A percentile compares a stretch with the other conserved stretches of the same genome.
Evolutionary conservation across 1,140 invertebrate genomes (phyloP).

Genomic region (Panonychus citri): DNA sequence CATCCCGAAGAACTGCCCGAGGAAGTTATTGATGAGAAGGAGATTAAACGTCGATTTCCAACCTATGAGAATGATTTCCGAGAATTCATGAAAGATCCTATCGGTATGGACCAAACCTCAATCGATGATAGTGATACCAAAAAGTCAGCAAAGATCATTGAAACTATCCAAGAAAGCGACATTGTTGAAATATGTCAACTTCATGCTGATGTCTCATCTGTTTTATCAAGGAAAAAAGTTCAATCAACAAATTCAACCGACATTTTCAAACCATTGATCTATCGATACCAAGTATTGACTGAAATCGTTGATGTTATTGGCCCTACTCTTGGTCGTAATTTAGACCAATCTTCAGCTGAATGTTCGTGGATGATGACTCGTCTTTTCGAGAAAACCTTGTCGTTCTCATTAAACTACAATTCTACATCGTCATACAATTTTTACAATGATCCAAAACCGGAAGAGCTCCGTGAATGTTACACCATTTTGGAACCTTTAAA

Average conservation of each 20-base stretch:
- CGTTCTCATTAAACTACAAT: no score
- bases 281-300: constrained; percentile 7
- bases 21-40: constrained; percentile 41
- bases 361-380: constrained; percentile 2
- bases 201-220: constrained; percentile 7
- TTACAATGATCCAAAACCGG: constrained; percentile 58
- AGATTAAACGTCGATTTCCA: constrained; percentile 51
- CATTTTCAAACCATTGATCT: constrained; percentile 2
- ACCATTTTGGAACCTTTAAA: constrained; percentile 39
- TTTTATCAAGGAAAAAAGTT: neutral
- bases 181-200: constrained; percentile 9
- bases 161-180: constrained; percentile 8
- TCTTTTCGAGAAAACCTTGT: neutral
- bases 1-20: constrained; percentile 31
- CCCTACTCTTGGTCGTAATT: neutral
- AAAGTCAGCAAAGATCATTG: constrained; percentile 12
- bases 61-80: constrained; percentile 30
- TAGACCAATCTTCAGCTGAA: constrained; percentile 1
- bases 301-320: constrained; percentile 5
- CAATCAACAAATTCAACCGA: constrained; percentile 3
- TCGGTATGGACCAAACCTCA: neutral
- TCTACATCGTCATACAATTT: constrained; percentile 34
- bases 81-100: neutral
- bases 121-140: constrained; percentile 20
- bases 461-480: constrained; percentile 44